Evolutionary conservation across 1,140 invertebrate species (phyloP), one percentile per base, ranked within the genome.

Genomic region (Uloborus diversus): DNA sequence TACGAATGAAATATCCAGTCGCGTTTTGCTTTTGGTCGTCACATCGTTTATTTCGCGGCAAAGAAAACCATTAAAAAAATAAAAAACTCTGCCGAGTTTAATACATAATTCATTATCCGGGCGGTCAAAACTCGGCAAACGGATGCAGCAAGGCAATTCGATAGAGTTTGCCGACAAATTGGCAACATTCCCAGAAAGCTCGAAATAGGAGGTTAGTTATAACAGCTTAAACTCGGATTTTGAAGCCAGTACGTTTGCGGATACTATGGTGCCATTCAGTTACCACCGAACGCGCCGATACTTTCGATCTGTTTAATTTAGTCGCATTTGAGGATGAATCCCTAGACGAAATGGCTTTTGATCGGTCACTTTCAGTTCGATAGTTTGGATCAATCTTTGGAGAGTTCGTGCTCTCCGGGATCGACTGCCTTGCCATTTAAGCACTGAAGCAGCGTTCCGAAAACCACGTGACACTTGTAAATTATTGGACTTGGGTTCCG

Each of bases 51-150:
- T 76, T 78, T 65, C 42, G 20, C 14, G 17, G 11, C 42, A 23
- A 75, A 51, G 42, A 23, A 75, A 75, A 75, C 51, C 25, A 51
- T 61, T 20, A 7, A 33, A 64, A 64, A 62, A 59, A 59, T 23
- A 20, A 23, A 23, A 65, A 37, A 35, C 23, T n/a, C 65, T 65
- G 61, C 42, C 20, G 62, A 56, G 51, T 78, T 78, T 65, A 65
- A 78, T 78, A 78, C 73, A 78, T 78, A 78, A 78, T 78, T 78
- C 73, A 78, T 78, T 78, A 78, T 78, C 13, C 25, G 23, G 61
- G 61, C 73, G 47, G n/a, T 65, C 73, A 78, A 78, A 78, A 64
- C 28, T 37, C 42, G 23, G 71, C 42, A 75, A 75, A 70, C 68
- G 68, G 68, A 70, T 70, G 68, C 68, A 37, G 68, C 51, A 70